Evolutionary conservation across 2,113 vertebrate genomes (phyloP).

Genomic region (Dolichotis patagonum): DNA sequence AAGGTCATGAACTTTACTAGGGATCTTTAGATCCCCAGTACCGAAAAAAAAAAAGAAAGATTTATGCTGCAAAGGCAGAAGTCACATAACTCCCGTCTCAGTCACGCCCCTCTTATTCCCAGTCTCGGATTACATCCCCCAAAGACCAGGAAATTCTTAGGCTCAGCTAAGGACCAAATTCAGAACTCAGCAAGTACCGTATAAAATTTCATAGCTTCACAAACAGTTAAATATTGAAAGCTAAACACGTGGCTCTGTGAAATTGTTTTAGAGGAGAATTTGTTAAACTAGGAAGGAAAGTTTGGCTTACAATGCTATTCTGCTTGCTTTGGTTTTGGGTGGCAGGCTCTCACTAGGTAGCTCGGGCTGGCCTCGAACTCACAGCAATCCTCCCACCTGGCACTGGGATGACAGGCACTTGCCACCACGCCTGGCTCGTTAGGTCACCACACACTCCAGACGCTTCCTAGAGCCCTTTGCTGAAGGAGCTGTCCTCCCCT

Average conservation of each 20-base stretch:
- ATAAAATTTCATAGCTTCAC: background rate
- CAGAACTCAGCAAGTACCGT: background rate
- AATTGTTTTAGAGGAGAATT: background rate
- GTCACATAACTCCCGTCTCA: background rate
- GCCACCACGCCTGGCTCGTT: background rate
- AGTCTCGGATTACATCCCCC: background rate
- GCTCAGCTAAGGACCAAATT: background rate
- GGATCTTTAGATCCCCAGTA: too few relatives aligned
- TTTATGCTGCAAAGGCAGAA: background rate
- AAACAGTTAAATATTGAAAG: constrained; percentile 7
- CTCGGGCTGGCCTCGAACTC: background rate
- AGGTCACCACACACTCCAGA: background rate
- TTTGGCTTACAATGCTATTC: constrained; percentile 14
- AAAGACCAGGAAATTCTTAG: background rate
- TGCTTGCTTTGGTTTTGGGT: background rate
- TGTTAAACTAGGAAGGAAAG: background rate
- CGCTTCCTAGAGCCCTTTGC: background rate
- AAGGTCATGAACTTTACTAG: too few relatives aligned
- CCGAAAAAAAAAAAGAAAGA: too few relatives aligned
- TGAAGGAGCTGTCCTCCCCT: background rate
- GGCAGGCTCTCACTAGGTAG: background rate
- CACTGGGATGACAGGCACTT: background rate
- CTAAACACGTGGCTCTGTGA: background rate
- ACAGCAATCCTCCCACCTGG: background rate
- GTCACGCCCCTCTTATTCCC: background rate